A percentile compares a stretch with the other conserved stretches of the same genome.
These are phyloP conservation scores for Ferdinandea cuprea DNA, from an alignment of 2,888 invertebrate species.

Conservation along the genomic window DNA sequence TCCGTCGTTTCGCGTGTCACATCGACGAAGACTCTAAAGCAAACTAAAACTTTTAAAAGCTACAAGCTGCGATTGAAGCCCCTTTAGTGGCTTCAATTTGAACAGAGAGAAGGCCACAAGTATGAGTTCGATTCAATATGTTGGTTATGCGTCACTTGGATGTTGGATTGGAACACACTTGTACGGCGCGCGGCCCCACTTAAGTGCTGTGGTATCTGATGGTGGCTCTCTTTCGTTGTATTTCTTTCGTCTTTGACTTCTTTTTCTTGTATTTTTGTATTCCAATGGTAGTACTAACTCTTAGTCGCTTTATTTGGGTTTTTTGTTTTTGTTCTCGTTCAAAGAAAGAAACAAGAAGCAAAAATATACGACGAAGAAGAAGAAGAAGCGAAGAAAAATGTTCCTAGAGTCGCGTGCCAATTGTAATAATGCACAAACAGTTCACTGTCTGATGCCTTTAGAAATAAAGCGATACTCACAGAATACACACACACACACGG, in stretches of 20 bases:
- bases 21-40: constrained; percentile 39
- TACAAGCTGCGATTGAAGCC: constrained; percentile 72
- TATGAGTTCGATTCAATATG: constrained; percentile 63
- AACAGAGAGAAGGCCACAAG: constrained; percentile 48
- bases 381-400: neutral
- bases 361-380: neutral
- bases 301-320: constrained; percentile 20
- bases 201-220: neutral
- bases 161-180: constrained; percentile 60
- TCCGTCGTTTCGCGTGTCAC: constrained; percentile 57
- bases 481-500: constrained; percentile 11
- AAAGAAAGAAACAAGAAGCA: constrained; percentile 4
- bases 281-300: neutral
- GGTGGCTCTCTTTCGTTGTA: constrained; percentile 1
- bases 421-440: constrained; percentile 69
- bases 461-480: constrained; percentile 23
- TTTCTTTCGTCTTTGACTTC: constrained; percentile 27
- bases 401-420: constrained; percentile 71
- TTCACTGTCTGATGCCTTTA: constrained; percentile 50
- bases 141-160: constrained; percentile 61
- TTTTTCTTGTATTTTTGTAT: neutral
- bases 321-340: neutral
- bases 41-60: constrained; percentile 70
- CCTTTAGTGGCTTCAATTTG: constrained; percentile 51
- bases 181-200: constrained; percentile 35